Percentiles rank a stretch among this genome's conserved stretches.
Conservation (phyloP, 2,113 vertebrate genomes). For the Macquaria ambigua region DNA sequence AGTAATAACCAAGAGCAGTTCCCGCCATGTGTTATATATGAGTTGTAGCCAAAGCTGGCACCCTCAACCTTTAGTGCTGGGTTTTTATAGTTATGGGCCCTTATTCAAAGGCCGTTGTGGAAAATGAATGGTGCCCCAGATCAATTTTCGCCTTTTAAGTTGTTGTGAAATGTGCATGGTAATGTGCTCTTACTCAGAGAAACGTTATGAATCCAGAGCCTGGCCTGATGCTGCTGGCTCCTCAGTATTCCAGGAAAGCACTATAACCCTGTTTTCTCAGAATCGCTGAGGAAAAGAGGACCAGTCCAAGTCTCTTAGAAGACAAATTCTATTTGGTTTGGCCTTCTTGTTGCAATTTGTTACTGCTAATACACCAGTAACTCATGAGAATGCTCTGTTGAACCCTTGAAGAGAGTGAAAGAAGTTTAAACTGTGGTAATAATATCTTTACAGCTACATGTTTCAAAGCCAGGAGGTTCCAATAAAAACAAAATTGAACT, state of each 20-base stretch:
- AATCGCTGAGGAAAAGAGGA: conserved; percentile 61
- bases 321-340: conserved; percentile 76
- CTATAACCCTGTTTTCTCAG: conserved; percentile 69
- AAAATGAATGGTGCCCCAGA: conserved; percentile 55
- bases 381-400: conserved; percentile 63
- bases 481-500: conserved; percentile 59
- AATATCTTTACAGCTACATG: conserved; percentile 57
- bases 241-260: conserved; percentile 74
- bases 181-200: conserved; percentile 12
- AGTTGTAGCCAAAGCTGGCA: conserved; percentile 61
- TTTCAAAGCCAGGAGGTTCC: conserved; percentile 55
- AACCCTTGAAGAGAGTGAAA: conserved; percentile 50
- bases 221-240: conserved; percentile 53
- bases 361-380: conserved; percentile 71
- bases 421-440: conserved; percentile 63
- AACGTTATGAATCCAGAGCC: conserved; percentile 56
- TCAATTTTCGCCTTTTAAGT: conserved; percentile 58
- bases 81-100: conserved; percentile 53
- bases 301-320: conserved; percentile 66
- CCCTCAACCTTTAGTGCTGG: conserved; percentile 37
- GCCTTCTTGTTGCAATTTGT: conserved; percentile 72
- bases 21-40: conserved; percentile 51
- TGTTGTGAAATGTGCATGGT: conserved; percentile 61
- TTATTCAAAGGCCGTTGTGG: conserved; percentile 52
- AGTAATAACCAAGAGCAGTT: conserved; percentile 38